phyloP scores from a whole-genome alignment of 2,888 invertebrate genomes.

The Agrochola circellaris region DNA sequence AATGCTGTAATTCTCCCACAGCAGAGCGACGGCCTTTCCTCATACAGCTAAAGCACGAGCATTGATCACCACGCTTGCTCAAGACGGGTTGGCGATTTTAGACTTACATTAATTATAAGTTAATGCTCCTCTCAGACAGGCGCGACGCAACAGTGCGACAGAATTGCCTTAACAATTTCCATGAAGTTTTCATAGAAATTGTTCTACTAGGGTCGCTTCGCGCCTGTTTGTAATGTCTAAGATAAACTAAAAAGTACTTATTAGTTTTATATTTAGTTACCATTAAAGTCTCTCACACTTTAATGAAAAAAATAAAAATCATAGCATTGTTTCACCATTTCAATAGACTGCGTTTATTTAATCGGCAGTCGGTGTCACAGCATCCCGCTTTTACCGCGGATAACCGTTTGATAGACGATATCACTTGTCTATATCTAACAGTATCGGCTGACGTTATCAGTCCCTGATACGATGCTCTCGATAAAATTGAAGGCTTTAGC shows the following conservation, averaged over 20 bases:
- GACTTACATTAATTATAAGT: too few relatives aligned
- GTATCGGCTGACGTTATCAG: conserved; percentile 78
- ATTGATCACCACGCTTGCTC: too few relatives aligned
- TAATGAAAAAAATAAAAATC: neutral
- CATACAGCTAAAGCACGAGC: too few relatives aligned
- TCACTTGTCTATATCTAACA: conserved; percentile 75
- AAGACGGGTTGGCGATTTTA: too few relatives aligned
- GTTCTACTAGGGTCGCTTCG: neutral
- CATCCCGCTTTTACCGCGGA: conserved; percentile 68
- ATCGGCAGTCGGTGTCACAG: conserved; percentile 48
- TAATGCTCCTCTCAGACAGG: too few relatives aligned
- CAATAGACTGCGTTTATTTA: conserved; percentile 24
- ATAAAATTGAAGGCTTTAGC: conserved; percentile 84
- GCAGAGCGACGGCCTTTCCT: too few relatives aligned
- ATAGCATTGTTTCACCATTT: conserved; percentile 5
- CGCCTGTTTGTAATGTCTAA: too few relatives aligned
- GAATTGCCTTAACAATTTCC: neutral
- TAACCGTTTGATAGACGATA: conserved; percentile 83
- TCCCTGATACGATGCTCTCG: conserved; percentile 79
- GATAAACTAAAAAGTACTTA: too few relatives aligned
- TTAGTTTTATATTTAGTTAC: neutral
- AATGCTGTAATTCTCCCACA: too few relatives aligned
- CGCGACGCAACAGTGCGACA: neutral
- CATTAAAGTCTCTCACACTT: neutral
- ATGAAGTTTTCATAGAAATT: neutral